Evolutionary conservation across 2,888 invertebrate genomes (phyloP), one percentile per base, ranked within the genome.

Genomic region (Cheilosia scutellata): DNA sequence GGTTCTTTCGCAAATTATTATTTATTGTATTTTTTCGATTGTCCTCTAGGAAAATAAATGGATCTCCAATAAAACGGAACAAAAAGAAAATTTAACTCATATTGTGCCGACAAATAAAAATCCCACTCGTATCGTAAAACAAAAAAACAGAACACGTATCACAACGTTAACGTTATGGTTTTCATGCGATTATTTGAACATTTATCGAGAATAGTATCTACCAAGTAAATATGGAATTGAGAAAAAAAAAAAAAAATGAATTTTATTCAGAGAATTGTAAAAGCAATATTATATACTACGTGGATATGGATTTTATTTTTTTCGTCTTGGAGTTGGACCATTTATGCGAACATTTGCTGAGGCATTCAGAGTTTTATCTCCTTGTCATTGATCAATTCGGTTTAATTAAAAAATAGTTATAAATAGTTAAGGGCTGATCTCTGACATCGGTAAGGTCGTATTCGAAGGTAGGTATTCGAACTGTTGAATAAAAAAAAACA

Each of bases 121-220:
- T 51, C 25, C 9, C 4, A 20, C 13, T 51, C 51, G 2, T 51
- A 25, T 49, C 51, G 9, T 33, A 11, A 25, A 33, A 51, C n/a
- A 42, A 27, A 58, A 60, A 65, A 76, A 76, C 3, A 44, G 51
- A 33, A 51, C 60, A 60, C 68, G 60, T 68, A 76, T 76, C 76
- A 68, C 33, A 68, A 42, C 6, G 65, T 57, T 47, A 20, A 47
- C 51, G 25, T 13, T 51, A 51, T 76, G 42, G 66, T 31, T 76
- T 76, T 51, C 58, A 66, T 76, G 40, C 42, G 65, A 51, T 66
- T 60, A 25, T 27, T 20, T 58, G 60, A 25, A 42, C 60, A 76
- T 76, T 68, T 76, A 76, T 76, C 42, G 76, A 60, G 33, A 60
- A 29, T 58, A 37, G 33, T 11, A 7, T 2, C 4, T 7, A 11